phyloP scores from a whole-genome alignment of 2,113 vertebrate species.

The Podiceps cristatus region DNA sequence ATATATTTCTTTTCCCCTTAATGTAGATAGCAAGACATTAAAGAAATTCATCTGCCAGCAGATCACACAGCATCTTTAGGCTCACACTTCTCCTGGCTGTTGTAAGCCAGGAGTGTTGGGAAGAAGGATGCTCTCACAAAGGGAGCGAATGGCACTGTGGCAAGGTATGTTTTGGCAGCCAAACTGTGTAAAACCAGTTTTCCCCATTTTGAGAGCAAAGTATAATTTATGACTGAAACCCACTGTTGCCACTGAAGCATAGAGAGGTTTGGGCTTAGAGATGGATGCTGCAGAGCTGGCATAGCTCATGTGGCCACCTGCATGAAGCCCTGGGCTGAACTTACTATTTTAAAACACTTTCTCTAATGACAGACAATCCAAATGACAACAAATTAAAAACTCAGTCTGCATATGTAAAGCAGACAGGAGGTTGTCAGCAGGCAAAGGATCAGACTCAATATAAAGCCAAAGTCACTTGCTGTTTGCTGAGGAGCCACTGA shows the following conservation, averaged over 20 bases:
- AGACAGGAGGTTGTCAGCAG: rapidly evolving
- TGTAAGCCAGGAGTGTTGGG: not conserved
- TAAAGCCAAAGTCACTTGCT: not conserved
- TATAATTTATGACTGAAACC: not conserved
- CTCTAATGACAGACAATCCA: not conserved
- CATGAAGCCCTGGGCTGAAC: not conserved
- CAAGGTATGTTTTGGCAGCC: not conserved
- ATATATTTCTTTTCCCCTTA: not conserved
- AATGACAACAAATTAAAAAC: not conserved
- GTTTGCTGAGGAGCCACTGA: not conserved
- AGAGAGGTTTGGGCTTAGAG: not conserved
- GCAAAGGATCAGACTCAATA: not conserved
- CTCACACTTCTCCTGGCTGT: not conserved
- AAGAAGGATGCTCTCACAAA: not conserved
- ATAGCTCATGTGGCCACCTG: rapidly evolving
- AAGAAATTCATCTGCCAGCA: not conserved
- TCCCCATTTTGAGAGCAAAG: not conserved
- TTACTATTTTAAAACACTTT: not conserved
- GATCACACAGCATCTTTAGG: not conserved
- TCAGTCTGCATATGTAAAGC: rapidly evolving
- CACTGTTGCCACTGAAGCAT: not conserved
- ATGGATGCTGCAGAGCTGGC: not conserved
- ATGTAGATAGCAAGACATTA: not conserved
- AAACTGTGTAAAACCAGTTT: not conserved
- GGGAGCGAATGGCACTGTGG: rapidly evolving